These are phyloP conservation scores for Petrosia ficiformis DNA, from an alignment of 37 sponge, comb jelly and placozoan species.

Conservation along the genomic window DNA sequence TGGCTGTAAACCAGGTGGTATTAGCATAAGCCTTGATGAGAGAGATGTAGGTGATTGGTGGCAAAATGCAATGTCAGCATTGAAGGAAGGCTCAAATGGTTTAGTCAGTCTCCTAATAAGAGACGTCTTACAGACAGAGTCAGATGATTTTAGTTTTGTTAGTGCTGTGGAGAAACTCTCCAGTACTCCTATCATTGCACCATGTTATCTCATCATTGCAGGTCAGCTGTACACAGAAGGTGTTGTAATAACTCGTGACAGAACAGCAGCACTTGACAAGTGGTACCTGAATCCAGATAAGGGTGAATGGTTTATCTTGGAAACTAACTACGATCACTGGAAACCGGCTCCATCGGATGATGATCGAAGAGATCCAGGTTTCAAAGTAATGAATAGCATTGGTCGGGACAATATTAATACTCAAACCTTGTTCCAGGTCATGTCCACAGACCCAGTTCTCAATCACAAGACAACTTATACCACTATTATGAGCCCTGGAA, in stretches of 20 bases:
- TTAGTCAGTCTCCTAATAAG: slow-evolving; percentile 45
- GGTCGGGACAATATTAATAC: slow-evolving; percentile 40
- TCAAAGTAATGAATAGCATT: slow-evolving; percentile 61
- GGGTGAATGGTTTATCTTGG: slow-evolving; percentile 83
- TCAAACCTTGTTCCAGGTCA: neutral
- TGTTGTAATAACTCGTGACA: slow-evolving; percentile 84
- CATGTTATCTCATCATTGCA: slow-evolving; percentile 81
- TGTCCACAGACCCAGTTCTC: slow-evolving; percentile 1
- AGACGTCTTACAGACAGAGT: slow-evolving; percentile 35
- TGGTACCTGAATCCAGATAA: slow-evolving; percentile 49
- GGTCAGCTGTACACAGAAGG: slow-evolving; percentile 76
- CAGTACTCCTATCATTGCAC: slow-evolving; percentile 70
- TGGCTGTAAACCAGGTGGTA: slow-evolving; percentile 62
- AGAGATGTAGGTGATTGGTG: slow-evolving; percentile 65
- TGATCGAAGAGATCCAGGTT: slow-evolving; percentile 85
- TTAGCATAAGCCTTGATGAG: slow-evolving; percentile 85
- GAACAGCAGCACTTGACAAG: slow-evolving; percentile 45
- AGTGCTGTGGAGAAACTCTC: slow-evolving; percentile 57
- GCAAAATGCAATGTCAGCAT: slow-evolving; percentile 63
- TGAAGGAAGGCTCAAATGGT: slow-evolving; percentile 25
- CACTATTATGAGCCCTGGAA: neutral
- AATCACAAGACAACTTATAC: neutral
- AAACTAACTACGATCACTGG: slow-evolving; percentile 98
- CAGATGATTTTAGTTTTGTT: slow-evolving; percentile 42
- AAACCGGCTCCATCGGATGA: slow-evolving; percentile 70